Evolutionary conservation across 2,888 invertebrate species (phyloP), one percentile per base, ranked within the genome.

Genomic region (Zygothrica quintamaculata): DNA sequence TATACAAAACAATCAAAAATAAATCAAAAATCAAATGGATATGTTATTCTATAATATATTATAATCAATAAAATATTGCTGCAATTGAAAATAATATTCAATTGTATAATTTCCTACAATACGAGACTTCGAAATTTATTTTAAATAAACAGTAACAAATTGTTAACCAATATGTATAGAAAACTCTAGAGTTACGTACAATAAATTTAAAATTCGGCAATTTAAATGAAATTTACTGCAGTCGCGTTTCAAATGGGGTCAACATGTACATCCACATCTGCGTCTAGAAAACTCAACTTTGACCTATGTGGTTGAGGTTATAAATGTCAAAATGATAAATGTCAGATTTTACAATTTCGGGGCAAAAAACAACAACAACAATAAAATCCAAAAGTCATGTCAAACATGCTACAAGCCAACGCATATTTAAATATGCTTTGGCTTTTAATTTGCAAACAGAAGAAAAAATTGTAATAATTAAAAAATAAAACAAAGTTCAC

Each of bases 241-340:
- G 15, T 25, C 15, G 36, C 36, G 9, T 16, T 34, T 15, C 9
- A 48, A 58, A 33, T 58, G 36, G 51, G 47, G 47, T 57, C 52
- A 60, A 1, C 26, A 34, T 8, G 22, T 34, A 36, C 25, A 50
- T 18, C 26, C 13, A n/a, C 26, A 36, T n/a, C n/a, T n/a, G n/a
- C n/a, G n/a, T n/a, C n/a, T 26, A 43, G 18, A 44, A 47, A 43
- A 52, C 40, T 44, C 29, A n/a, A 18, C 36, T 36, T 5, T 42
- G 64, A 64, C 50, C 57, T 29, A 43, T 58, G 9, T 29, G 36
- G 12, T 29, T 15, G 40, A 34, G 29, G 31, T 60, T 46, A 69
- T 52, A 60, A 60, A 74, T 70, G 64, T 53, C 68, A 72, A 55
- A 72, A 62, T 69, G 69, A 62, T 57, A 72, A 65, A 62, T 65